Evolutionary conservation across 2,888 invertebrate species (phyloP), one percentile per base, ranked within the genome.

Genomic region (Lysandra bellargus): DNA sequence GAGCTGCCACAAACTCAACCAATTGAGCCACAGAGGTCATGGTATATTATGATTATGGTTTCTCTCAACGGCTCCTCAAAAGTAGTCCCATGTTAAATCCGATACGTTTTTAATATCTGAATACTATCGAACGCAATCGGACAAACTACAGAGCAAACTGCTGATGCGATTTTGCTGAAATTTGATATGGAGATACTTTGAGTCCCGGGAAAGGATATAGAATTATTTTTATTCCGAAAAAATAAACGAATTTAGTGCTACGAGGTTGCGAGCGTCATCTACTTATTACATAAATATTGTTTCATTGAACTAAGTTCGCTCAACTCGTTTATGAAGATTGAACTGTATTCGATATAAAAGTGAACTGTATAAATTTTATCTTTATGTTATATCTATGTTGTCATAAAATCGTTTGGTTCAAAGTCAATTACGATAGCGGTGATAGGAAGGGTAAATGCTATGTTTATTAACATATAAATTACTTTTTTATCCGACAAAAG

Each of bases 381-480:
- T 33, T 76, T 75, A 75, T 57, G 17, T 33, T 57, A 76, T 33
- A 76, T 76, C 76, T 17, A 76, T 33, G 76, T 79, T 12, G 53
- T 57, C 76, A 57, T 49, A 57, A 76, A 76, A 76, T 30, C 53
- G 49, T 84, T 84, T 82, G 78, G 79, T 80, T 78, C 61, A 80
- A 81, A 81, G 80, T 82, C 83, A 82, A 83, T 83, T 83, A 84
- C 80, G 83, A 85, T 84, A 83, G 83, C 76, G 57, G 30, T 64
- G 64, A 64, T 64, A 64, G 33, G 69, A 69, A 69, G 69, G 69
- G 33, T 69, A 69, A 69, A 69, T 69, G 33, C 69, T 33, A 69
- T 69, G 69, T 69, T 69, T 69, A 69, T 69, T 69, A 69, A 69
- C 69, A 69, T 69, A 69, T 37, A 69, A 69, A 69, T 69, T 69